Base-by-base conservation (phyloP, 2,113 vertebrate species). In the Paraplagusia blochii region DNA sequence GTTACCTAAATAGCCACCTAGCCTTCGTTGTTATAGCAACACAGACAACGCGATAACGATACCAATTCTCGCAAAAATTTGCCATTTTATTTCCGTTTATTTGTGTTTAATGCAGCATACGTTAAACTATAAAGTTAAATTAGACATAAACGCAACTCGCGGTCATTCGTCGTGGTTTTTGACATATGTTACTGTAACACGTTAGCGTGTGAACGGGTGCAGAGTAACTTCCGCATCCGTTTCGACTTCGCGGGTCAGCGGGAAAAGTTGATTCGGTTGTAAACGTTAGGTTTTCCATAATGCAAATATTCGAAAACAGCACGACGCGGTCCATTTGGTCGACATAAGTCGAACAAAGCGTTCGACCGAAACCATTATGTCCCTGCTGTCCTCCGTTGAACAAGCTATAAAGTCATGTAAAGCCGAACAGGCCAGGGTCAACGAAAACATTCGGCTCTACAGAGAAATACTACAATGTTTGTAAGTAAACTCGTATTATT, bases 391-490 rank as follows among this genome's bases (percentile, higher is more conserved):
- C 1, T 11, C 16, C 9, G 58, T 90, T 0, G 80, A 88, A n/a
- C 53, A 79, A 42, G 69, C 74, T 0, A 74, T 88, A 11, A 67
- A 60, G 55, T 53, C 67, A 1, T 82, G 66, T 63, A 87, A 77
- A 76, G 69, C 14, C 1, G 86, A 91, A 61, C 89, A 90, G 70
- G 44, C 58, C 12, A 79, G 40, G 62, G 74, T 89, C 1, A 65
- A 82, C 3, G 70, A 67, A 14, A 74, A 12, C 0, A 84, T 80
- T 72, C 61, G 73, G 1, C 56, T 63, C 15, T 83, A 71, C 64
- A 79, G 49, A 46, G 76, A 83, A 19, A 47, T 89, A 6, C 16
- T 90, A 59, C 49, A 48, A 5, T 53, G 29, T 8, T 17, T 89
- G 90, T 91, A 79, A 87, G 89, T 86, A 53, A 11, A 2, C 4